These are phyloP conservation scores for Chrysotoxum bicinctum DNA, from an alignment of 2,888 invertebrate species.

Conservation along the genomic window DNA sequence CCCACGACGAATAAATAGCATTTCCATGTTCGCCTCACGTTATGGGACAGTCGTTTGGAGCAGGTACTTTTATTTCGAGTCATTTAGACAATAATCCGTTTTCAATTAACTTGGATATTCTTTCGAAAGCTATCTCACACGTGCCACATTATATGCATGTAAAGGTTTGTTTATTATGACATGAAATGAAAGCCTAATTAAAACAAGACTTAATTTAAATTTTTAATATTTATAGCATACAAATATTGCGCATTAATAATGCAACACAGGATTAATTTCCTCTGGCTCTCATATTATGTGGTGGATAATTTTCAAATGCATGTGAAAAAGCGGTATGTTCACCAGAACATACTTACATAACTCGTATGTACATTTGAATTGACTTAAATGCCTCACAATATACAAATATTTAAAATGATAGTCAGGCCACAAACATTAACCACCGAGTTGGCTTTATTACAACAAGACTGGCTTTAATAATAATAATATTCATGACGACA, in stretches of 20 bases:
- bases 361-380: slow-evolving; percentile 46
- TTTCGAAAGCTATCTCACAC: slow-evolving; percentile 2
- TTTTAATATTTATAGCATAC: slow-evolving; percentile 46
- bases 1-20: no score
- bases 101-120: slow-evolving; percentile 32
- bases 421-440: slow-evolving; percentile 20
- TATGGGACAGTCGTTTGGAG: not conserved
- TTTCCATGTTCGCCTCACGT: not conserved
- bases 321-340: not conserved
- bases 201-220: slow-evolving; percentile 50
- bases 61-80: not conserved
- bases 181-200: slow-evolving; percentile 43
- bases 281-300: slow-evolving; percentile 7
- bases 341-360: slow-evolving; percentile 25
- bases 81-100: not conserved
- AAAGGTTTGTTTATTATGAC: not conserved
- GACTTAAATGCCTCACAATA: slow-evolving; percentile 25
- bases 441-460: slow-evolving; percentile 1
- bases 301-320: slow-evolving; percentile 50
- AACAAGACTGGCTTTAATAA: slow-evolving; percentile 30
- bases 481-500: slow-evolving; percentile 48
- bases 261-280: slow-evolving; percentile 5
- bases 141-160: not conserved
- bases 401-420: slow-evolving; percentile 18
- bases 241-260: slow-evolving; percentile 33